Evolutionary conservation across 2,113 vertebrate species (phyloP).

Genomic region (Gambusia holbrooki): DNA sequence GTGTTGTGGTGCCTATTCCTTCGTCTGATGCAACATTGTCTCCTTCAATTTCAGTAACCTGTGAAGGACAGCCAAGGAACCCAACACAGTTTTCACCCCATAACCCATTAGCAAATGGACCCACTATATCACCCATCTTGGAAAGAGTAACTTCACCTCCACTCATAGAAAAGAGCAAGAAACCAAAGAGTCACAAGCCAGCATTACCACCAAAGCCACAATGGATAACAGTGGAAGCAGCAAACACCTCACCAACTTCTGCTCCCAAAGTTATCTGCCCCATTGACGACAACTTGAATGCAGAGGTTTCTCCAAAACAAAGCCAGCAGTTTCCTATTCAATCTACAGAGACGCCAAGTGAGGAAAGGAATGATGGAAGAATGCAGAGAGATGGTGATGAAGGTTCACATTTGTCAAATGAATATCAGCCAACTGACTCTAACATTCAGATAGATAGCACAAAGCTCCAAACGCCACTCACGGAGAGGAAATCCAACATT

Average conservation of each 20-base stretch:
- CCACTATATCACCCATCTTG: constrained; percentile 42
- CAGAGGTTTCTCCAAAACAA: constrained; percentile 50
- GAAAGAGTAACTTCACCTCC: constrained; percentile 53
- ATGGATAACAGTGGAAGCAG: constrained; percentile 39
- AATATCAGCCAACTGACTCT: constrained; percentile 9
- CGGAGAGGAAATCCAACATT: constrained; percentile 18
- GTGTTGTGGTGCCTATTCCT: constrained; percentile 79
- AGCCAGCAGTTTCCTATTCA: constrained; percentile 32
- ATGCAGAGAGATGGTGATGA: background rate
- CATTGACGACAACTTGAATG: constrained; percentile 37
- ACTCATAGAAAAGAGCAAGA: constrained; percentile 63
- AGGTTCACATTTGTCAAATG: constrained; percentile 21
- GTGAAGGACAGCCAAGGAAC: constrained; percentile 73
- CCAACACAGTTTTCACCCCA: constrained; percentile 65
- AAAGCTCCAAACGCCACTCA: constrained; percentile 15
- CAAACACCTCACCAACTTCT: constrained; percentile 59
- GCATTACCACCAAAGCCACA: constrained; percentile 77
- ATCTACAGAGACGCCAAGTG: constrained; percentile 24
- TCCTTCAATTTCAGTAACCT: constrained; percentile 94
- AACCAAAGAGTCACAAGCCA: constrained; percentile 68
- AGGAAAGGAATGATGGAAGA: constrained; percentile 15
- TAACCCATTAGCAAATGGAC: constrained; percentile 63
- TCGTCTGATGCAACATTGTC: constrained; percentile 87
- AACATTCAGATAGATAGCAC: constrained; percentile 32
- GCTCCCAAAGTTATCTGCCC: constrained; percentile 72